Percentiles rank a stretch among this genome's conserved stretches.
phyloP scores from a whole-genome alignment of 2,113 vertebrate species.

The Muntiacus muntjak region DNA sequence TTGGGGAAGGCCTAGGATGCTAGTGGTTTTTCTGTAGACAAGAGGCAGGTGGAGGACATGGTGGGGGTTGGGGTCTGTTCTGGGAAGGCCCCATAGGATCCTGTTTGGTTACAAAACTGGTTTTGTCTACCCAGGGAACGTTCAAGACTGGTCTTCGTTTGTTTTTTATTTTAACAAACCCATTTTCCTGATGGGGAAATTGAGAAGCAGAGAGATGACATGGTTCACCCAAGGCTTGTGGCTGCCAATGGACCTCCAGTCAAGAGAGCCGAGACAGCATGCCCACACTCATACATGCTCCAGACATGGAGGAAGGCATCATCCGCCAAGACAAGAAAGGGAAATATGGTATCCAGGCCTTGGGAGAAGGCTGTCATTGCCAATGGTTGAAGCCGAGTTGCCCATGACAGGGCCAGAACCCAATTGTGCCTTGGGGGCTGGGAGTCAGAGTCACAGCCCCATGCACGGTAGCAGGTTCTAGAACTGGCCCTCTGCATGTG shows the following conservation, averaged over 20 bases:
- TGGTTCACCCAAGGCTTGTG: neutral
- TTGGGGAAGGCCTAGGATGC: neutral
- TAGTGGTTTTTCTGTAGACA: neutral
- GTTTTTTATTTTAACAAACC: neutral
- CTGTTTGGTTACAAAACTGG: neutral
- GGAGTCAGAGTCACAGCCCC: neutral
- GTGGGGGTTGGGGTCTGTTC: accelerated
- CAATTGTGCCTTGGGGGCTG: neutral
- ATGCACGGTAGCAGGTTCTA: too few relatives aligned
- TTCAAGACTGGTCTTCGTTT: neutral
- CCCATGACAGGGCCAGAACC: neutral
- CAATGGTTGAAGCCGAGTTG: neutral
- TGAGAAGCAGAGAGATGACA: neutral
- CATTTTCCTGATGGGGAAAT: neutral
- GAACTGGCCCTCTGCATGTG: neutral
- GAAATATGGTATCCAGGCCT: accelerated
- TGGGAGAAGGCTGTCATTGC: neutral
- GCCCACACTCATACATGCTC: accelerated
- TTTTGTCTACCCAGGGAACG: neutral
- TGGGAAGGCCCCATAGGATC: neutral
- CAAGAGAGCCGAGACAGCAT: neutral
- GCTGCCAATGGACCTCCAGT: neutral
- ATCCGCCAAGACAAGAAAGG: neutral
- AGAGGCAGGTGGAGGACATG: neutral
- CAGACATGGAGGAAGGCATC: neutral